Conservation (phyloP, 2,888 invertebrate genomes). For the Hydriomena furcata region DNA sequence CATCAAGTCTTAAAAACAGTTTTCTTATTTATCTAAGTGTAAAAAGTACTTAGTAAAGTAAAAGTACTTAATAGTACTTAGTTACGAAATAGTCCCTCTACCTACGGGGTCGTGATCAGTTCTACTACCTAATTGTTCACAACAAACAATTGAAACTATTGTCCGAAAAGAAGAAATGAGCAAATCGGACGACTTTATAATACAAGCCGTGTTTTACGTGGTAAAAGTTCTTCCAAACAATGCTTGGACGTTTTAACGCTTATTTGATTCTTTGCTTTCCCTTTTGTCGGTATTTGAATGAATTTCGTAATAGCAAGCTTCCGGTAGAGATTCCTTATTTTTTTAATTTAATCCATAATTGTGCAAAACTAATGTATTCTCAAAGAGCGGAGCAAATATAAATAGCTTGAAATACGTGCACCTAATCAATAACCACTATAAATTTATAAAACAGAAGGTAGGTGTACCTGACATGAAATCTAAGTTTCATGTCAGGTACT, state of each 20-base stretch:
- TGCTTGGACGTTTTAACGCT: slow-evolving; percentile 48
- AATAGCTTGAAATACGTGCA: no score
- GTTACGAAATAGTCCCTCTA: neutral
- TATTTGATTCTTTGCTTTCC: slow-evolving; percentile 71
- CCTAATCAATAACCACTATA: no score
- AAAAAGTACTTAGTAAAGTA: no score
- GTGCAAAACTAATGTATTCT: slow-evolving; percentile 23
- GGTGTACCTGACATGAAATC: no score
- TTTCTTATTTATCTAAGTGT: no score
- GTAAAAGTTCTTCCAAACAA: slow-evolving; percentile 69
- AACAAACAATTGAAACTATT: slow-evolving; percentile 66
- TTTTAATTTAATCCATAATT: slow-evolving; percentile 23
- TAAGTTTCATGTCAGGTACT: no score
- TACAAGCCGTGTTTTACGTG: slow-evolving; percentile 58
- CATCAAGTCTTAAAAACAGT: no score
- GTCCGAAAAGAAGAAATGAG: slow-evolving; percentile 54
- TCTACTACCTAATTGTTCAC: slow-evolving; percentile 54
- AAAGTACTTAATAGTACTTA: neutral
- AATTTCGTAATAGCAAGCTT: slow-evolving; percentile 51
- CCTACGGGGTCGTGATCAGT: slow-evolving; percentile 46
- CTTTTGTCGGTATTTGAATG: slow-evolving; percentile 58
- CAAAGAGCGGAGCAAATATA: slow-evolving; percentile 20
- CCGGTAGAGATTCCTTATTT: slow-evolving; percentile 43
- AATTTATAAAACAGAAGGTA: no score
- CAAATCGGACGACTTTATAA: slow-evolving; percentile 59